Evolutionary conservation across 2,797 vertebrate genomes (phyloP).

Genomic region (Micrastur ruficollis): DNA sequence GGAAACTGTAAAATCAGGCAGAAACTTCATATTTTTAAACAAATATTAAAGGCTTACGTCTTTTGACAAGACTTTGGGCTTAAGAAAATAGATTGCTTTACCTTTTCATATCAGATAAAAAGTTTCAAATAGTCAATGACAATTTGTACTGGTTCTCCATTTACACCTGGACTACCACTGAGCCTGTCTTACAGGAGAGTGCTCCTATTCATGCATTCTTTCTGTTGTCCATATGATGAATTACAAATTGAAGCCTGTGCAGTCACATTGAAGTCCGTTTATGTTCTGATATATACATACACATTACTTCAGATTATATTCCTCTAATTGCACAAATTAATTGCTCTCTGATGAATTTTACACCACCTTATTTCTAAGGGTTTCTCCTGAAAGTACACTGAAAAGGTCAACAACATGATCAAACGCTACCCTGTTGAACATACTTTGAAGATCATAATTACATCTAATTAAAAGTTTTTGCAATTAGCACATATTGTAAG

Average conservation of each 20-base stretch:
- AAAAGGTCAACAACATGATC: conserved; percentile 70
- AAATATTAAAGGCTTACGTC: not conserved
- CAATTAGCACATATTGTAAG: conserved; percentile 60
- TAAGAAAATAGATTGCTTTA: conserved; percentile 21
- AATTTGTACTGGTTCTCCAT: not conserved
- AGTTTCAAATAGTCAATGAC: not conserved
- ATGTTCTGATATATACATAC: conserved; percentile 17
- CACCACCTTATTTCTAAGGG: conserved; percentile 58
- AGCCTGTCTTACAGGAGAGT: not conserved
- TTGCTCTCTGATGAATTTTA: conserved; percentile 69
- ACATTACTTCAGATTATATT: conserved; percentile 56
- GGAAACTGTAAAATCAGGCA: not conserved
- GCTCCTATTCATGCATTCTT: not conserved
- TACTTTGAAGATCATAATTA: conserved; percentile 73
- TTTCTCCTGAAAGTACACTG: conserved; percentile 35
- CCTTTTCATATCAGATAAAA: not conserved
- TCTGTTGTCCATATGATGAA: not conserved
- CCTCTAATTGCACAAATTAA: conserved; percentile 69
- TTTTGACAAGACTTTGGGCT: not conserved
- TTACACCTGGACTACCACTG: not conserved
- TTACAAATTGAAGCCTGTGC: not conserved
- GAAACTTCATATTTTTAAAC: not conserved
- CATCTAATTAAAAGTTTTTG: conserved; percentile 66
- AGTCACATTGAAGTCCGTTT: conserved; percentile 40
- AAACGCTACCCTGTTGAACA: conserved; percentile 57